These are phyloP conservation scores for Crotophaga sulcirostris DNA, from an alignment of 2,113 vertebrate species.

Conservation along the genomic window DNA sequence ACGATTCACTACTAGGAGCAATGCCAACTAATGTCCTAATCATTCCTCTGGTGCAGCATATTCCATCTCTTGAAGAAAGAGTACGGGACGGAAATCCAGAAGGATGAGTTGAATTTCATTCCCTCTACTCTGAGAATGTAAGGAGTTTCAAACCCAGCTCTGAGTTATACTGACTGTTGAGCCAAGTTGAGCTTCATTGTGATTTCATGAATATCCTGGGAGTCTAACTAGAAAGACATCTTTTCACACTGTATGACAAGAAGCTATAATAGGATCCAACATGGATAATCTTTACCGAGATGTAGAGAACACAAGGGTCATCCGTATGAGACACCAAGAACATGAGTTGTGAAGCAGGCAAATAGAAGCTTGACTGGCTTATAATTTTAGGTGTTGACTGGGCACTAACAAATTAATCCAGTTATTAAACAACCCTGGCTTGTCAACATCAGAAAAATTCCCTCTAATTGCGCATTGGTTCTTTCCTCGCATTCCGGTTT, in stretches of 20 bases:
- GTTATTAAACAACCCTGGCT: neutral
- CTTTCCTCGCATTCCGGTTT: neutral
- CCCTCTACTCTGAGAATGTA: neutral
- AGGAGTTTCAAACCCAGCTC: neutral
- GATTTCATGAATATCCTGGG: neutral
- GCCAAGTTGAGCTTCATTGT: neutral
- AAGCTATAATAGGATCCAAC: neutral
- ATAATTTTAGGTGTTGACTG: neutral
- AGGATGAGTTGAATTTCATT: neutral
- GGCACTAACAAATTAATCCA: neutral
- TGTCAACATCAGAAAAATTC: neutral
- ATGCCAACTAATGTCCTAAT: slow-evolving; percentile 22
- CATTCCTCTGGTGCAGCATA: neutral
- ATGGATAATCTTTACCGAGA: neutral
- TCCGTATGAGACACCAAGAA: neutral
- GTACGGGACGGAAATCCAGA: neutral
- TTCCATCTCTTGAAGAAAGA: neutral
- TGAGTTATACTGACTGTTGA: neutral
- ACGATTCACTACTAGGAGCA: slow-evolving; percentile 30
- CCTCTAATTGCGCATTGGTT: neutral
- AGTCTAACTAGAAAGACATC: neutral
- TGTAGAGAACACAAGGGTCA: neutral
- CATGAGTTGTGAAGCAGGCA: neutral
- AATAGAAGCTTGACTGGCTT: neutral
- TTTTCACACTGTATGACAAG: neutral